Conservation (phyloP, 2,797 vertebrate genomes). For the Cebuella pygmaea region DNA sequence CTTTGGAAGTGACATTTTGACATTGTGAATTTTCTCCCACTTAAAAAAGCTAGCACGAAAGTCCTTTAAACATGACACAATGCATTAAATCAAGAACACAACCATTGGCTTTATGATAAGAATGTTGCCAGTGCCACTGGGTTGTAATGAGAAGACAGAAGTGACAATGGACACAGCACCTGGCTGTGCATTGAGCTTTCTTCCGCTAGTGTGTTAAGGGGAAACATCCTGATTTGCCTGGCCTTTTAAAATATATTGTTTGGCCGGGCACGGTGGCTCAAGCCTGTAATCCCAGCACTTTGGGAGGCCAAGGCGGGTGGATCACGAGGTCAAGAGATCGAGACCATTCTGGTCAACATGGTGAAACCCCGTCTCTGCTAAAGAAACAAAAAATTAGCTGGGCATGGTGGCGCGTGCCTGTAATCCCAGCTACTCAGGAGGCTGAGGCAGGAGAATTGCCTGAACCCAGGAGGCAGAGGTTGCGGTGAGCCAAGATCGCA, state of each 20-base stretch:
- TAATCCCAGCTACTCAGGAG: too few species aligned
- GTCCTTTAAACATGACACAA: slow-evolving; percentile 9
- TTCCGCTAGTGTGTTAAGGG: slow-evolving; percentile 39
- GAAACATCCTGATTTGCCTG: slow-evolving; percentile 51
- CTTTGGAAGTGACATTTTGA: slow-evolving; percentile 29
- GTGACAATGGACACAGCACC: background rate
- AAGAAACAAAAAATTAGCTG: too few species aligned
- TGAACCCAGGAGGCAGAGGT: too few species aligned
- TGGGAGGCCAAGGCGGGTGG: too few species aligned
- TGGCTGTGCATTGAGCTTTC: background rate
- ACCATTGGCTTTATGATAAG: background rate
- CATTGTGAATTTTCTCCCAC: slow-evolving; percentile 21
- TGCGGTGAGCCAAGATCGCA: too few species aligned
- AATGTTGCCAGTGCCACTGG: accelerated
- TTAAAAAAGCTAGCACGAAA: slow-evolving; percentile 47
- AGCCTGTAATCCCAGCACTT: too few species aligned
- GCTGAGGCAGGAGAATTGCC: too few species aligned
- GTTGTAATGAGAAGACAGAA: slow-evolving; percentile 6
- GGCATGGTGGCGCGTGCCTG: too few species aligned
- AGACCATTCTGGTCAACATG: too few species aligned
- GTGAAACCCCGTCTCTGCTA: too few species aligned
- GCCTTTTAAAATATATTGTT: slow-evolving; percentile 68
- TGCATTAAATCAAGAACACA: background rate
- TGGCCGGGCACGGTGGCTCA: background rate
- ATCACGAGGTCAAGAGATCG: too few species aligned